Evolutionary conservation across 2,797 vertebrate genomes (phyloP).

Genomic region (Yasuhikotakia modesta): DNA sequence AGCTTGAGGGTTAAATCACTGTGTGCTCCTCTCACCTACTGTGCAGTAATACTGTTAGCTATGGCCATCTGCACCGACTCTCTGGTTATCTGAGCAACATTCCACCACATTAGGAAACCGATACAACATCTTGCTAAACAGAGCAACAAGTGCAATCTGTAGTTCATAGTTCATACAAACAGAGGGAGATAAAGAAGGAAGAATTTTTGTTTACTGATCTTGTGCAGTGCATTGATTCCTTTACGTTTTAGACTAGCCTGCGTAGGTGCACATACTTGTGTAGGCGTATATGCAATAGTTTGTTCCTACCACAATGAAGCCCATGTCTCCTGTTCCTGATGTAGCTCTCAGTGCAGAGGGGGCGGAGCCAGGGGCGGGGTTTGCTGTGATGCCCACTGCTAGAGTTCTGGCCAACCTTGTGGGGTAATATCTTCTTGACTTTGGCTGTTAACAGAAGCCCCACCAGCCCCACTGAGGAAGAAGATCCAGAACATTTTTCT

Average conservation of each 20-base stretch:
- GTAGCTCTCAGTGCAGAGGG: constrained; percentile 52
- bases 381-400: constrained; percentile 83
- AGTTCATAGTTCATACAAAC: constrained; percentile 84
- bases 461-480: constrained; percentile 79
- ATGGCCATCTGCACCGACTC: constrained; percentile 93
- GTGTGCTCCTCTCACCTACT: constrained; percentile 78
- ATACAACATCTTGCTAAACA: constrained; percentile 92
- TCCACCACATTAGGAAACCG: constrained; percentile 89
- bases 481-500: neutral
- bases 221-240: neutral
- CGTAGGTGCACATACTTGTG: constrained; percentile 75
- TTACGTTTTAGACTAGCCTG: neutral
- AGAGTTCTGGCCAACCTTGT: constrained; percentile 90
- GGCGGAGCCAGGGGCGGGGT: constrained; percentile 67
- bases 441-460: constrained; percentile 90
- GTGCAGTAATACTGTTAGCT: constrained; percentile 89
- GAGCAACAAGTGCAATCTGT: constrained; percentile 89
- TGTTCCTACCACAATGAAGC: constrained; percentile 89
- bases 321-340: constrained; percentile 73
- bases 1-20: neutral
- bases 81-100: constrained; percentile 86
- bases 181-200: neutral
- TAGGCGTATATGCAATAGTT: constrained; percentile 92
- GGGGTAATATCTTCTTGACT: constrained; percentile 90
- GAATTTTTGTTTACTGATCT: neutral